phyloP scores from a whole-genome alignment of 2,113 vertebrate genomes.

The Rhynchomys soricoides region DNA sequence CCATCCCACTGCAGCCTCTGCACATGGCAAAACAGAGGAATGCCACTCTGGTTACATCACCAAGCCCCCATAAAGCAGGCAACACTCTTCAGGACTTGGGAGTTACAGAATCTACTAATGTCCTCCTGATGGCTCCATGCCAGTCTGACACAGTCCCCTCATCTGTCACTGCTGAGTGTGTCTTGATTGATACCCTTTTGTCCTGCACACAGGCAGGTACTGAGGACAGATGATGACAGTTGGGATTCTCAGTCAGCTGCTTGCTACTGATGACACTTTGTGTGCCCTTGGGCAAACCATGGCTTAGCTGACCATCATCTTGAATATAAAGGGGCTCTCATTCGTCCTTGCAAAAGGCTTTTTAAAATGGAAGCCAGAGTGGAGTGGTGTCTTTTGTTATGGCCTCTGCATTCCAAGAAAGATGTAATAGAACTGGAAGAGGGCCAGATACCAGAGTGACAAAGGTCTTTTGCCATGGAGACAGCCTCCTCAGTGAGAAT shows the following conservation, averaged over 20 bases:
- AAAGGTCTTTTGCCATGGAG: slow-evolving; percentile 36
- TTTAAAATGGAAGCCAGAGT: slow-evolving; percentile 60
- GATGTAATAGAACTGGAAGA: slow-evolving; percentile 56
- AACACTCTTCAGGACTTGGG: not conserved
- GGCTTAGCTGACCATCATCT: not conserved
- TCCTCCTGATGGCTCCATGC: not conserved
- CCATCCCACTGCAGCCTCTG: not conserved
- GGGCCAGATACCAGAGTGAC: slow-evolving; percentile 36
- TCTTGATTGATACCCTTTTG: not conserved
- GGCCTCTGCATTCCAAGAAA: slow-evolving; percentile 70
- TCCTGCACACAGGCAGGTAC: not conserved
- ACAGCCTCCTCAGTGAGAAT: not conserved
- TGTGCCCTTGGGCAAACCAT: slow-evolving; percentile 32
- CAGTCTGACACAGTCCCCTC: not conserved
- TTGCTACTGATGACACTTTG: not conserved
- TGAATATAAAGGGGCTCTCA: slow-evolving; percentile 61
- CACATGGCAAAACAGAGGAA: not conserved
- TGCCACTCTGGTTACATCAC: not conserved
- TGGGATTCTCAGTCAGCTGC: not conserved
- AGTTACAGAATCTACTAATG: not conserved
- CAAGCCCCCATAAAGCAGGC: not conserved
- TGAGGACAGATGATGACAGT: not conserved
- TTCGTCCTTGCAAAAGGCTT: slow-evolving; percentile 50
- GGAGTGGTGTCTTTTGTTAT: slow-evolving; percentile 52
- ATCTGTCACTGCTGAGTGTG: not conserved